Evolutionary conservation across 2,888 invertebrate genomes (phyloP).

Genomic region (Saturnia japonica): DNA sequence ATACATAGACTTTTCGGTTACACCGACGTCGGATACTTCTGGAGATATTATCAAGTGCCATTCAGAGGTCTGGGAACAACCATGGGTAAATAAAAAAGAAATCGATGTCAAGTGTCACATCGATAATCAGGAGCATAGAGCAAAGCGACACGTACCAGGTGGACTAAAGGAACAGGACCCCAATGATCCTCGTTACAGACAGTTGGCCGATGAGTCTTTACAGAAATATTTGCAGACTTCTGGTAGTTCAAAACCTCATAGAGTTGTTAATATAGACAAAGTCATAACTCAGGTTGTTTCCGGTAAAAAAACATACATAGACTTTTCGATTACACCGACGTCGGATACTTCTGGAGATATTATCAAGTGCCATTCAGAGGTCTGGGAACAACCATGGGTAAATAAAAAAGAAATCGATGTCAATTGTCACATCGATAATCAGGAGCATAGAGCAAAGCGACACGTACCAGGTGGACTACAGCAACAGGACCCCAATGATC

Average conservation of each 20-base stretch:
- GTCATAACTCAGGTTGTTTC: conserved; percentile 70
- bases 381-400: conserved; percentile 83
- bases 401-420: conserved; percentile 52
- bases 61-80: conserved; percentile 27
- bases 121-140: conserved; percentile 21
- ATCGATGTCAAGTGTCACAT: conserved; percentile 35
- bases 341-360: conserved; percentile 34
- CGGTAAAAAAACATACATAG: conserved; percentile 71
- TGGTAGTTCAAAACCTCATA: conserved; percentile 26
- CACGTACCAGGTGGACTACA: conserved; percentile 28
- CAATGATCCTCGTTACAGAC: conserved; percentile 31
- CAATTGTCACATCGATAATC: conserved; percentile 27
- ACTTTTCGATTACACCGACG: conserved; percentile 31
- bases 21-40: conserved; percentile 11
- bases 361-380: conserved; percentile 61
- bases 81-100: conserved; percentile 29
- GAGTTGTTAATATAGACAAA: conserved; percentile 50
- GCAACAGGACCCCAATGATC: conserved; percentile 31
- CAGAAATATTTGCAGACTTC: conserved; percentile 31
- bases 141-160: conserved; percentile 26
- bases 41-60: conserved; percentile 27
- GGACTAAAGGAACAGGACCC: conserved; percentile 29
- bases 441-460: conserved; percentile 25
- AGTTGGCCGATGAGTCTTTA: conserved; percentile 37
- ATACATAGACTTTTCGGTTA: conserved; percentile 32